phyloP scores from a whole-genome alignment of 2,888 invertebrate genomes.

The Bibio marci region DNA sequence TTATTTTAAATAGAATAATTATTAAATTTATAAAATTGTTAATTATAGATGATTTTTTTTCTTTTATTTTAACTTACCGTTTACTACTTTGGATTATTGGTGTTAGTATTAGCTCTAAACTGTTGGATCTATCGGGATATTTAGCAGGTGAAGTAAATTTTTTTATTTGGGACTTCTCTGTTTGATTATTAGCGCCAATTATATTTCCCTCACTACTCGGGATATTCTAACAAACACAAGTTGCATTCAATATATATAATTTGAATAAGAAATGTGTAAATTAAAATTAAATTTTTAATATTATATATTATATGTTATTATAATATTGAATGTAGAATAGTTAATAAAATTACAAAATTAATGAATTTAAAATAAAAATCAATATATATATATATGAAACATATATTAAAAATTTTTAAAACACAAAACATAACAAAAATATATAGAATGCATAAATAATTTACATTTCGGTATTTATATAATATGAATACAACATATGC shows the following conservation, averaged over 20 bases:
- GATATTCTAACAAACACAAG: constrained; percentile 9
- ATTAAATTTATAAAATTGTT: too few species aligned
- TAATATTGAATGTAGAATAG: too few species aligned
- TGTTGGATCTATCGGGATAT: constrained; percentile 29
- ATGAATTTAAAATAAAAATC: too few species aligned
- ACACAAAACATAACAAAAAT: too few species aligned
- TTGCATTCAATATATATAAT: constrained; percentile 2
- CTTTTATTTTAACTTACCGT: constrained; percentile 24
- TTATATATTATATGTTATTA: too few species aligned
- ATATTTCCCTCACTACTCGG: constrained; percentile 14
- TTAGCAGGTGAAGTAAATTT: constrained; percentile 7
- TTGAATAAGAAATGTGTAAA: neutral
- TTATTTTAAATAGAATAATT: too few species aligned
- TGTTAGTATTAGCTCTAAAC: constrained; percentile 32
- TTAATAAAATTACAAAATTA: too few species aligned
- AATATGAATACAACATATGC: too few species aligned
- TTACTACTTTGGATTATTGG: constrained; percentile 33
- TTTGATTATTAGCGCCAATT: constrained; percentile 11
- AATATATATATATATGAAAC: too few species aligned
- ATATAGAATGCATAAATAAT: too few species aligned
- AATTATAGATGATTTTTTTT: neutral
- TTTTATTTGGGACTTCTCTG: constrained; percentile 12
- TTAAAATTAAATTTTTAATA: neutral
- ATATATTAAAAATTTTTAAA: too few species aligned
- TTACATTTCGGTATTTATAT: too few species aligned